Percentiles rank a stretch among this genome's conserved stretches.
Conservation (phyloP, 2,113 vertebrate species). For the Nanorana parkeri region DNA sequence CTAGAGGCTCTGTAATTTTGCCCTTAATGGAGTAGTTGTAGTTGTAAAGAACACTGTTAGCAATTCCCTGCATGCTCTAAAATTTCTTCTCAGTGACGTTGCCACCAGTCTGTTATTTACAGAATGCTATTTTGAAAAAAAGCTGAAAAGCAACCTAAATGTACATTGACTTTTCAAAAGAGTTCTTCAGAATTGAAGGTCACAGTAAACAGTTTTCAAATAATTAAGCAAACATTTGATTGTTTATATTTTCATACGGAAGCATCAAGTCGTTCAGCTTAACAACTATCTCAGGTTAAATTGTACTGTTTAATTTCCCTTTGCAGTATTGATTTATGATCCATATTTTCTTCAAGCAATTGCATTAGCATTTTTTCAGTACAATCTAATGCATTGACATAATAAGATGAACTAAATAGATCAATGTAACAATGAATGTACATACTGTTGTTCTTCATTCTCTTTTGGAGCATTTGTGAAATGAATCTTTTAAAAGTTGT, state of each 20-base stretch:
- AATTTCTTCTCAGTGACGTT: no score
- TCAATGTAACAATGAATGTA: slow-evolving; percentile 28
- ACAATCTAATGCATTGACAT: slow-evolving; percentile 38
- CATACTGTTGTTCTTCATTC: neutral
- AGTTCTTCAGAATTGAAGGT: neutral
- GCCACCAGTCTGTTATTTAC: no score
- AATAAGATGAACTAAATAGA: slow-evolving; percentile 29
- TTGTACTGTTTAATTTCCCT: slow-evolving; percentile 19
- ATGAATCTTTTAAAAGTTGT: slow-evolving; percentile 28
- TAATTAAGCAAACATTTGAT: slow-evolving; percentile 4
- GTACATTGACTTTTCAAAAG: neutral
- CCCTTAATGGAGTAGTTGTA: no score
- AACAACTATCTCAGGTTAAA: slow-evolving; percentile 3
- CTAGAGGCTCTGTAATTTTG: no score
- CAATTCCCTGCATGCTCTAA: no score
- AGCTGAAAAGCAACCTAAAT: neutral
- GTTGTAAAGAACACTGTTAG: no score
- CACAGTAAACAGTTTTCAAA: neutral
- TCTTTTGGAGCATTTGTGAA: slow-evolving; percentile 4
- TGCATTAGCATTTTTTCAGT: slow-evolving; percentile 45
- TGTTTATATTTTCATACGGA: slow-evolving; percentile 28
- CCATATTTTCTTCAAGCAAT: slow-evolving; percentile 47
- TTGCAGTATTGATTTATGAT: slow-evolving; percentile 38
- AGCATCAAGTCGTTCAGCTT: neutral
- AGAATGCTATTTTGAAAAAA: no score